Percentiles rank a stretch among this genome's conserved stretches.
phyloP scores from a whole-genome alignment of 1,140 invertebrate species.

The Procambarus virginalis region DNA sequence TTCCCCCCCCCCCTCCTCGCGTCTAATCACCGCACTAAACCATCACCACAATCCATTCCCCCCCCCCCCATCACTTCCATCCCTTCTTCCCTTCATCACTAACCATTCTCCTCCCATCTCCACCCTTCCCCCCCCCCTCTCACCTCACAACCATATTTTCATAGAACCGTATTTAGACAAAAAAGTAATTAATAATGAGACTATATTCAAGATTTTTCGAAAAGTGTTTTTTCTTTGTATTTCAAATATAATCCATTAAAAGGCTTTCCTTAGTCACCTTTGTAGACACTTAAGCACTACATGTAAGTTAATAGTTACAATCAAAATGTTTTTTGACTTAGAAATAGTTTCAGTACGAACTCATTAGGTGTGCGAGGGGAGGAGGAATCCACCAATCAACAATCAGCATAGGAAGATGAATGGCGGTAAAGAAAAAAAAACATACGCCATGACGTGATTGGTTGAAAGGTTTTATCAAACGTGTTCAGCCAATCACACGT shows the following conservation, averaged over 20 bases:
- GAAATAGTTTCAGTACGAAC: neutral
- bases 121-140: neutral
- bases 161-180: neutral
- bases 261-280: neutral
- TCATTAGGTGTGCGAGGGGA: neutral
- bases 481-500: neutral
- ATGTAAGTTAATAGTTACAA: neutral
- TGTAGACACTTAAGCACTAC: neutral
- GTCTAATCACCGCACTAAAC: neutral
- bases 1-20: neutral
- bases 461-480: neutral
- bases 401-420: neutral
- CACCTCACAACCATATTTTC: neutral
- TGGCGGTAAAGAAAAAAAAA: neutral
- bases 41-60: neutral
- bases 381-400: neutral
- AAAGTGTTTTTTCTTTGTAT: neutral
- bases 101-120: neutral
- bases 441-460: neutral
- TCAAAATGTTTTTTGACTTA: conserved; percentile 12
- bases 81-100: neutral
- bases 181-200: neutral
- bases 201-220: too few species aligned
- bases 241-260: neutral
- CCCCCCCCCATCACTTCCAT: neutral